Evolutionary conservation across 2,888 invertebrate genomes (phyloP).

Genomic region (Halocaridina rubra): DNA sequence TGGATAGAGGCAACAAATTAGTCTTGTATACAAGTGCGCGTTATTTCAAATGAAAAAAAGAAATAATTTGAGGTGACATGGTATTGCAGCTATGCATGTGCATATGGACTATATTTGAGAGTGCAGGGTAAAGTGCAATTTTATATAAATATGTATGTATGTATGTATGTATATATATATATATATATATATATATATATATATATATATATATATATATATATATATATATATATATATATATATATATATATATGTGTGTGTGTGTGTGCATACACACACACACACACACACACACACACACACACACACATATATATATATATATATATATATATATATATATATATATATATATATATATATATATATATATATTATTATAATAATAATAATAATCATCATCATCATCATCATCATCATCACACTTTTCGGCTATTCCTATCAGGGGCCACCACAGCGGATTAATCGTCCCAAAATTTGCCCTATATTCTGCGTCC

Average conservation of each 20-base stretch:
- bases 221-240: conserved; percentile 1
- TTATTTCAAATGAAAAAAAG: not conserved
- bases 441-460: not conserved
- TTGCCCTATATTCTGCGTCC: not conserved
- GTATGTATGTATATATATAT: no score
- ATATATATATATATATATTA: not conserved
- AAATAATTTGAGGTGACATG: not conserved
- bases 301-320: not conserved
- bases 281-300: not conserved
- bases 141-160: no score
- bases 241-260: not conserved
- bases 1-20: not conserved
- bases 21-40: not conserved
- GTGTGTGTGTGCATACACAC: not conserved
- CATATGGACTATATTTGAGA: no score
- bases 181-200: conserved; percentile 1
- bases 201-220: not conserved
- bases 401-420: no score
- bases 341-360: conserved; percentile 31
- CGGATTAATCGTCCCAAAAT: no score
- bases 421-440: no score
- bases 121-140: no score
- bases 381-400: not conserved
- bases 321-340: not conserved
- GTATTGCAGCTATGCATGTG: no score